phyloP scores from a whole-genome alignment of 2,113 vertebrate genomes.

The Halichoeres trimaculatus region DNA sequence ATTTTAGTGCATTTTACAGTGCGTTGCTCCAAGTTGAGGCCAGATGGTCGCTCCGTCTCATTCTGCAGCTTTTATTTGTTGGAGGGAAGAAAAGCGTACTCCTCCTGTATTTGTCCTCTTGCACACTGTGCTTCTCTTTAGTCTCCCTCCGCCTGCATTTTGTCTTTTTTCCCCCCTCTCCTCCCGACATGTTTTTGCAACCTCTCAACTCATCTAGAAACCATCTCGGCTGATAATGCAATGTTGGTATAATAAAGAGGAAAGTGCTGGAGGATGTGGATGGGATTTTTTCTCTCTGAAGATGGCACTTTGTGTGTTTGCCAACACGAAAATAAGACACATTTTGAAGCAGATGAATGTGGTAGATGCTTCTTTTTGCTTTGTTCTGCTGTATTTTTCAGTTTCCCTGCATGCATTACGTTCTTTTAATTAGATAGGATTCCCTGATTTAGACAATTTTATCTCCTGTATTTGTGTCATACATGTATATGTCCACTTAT shows the following conservation, averaged over 20 bases:
- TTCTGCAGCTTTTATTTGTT: conserved; percentile 75
- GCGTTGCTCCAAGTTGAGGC: conserved; percentile 75
- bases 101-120: conserved; percentile 59
- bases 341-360: conserved; percentile 12
- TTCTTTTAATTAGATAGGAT: conserved; percentile 7
- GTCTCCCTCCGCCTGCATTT: conserved; percentile 44
- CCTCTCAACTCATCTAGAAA: conserved; percentile 42
- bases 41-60: conserved; percentile 81
- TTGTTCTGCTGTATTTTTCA: background rate
- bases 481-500: background rate
- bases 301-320: conserved; percentile 24
- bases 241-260: conserved; percentile 41
- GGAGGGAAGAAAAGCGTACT: conserved; percentile 64
- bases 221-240: conserved; percentile 42
- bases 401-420: background rate
- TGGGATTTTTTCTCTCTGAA: conserved; percentile 22
- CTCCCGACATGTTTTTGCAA: conserved; percentile 40
- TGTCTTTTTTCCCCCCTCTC: conserved; percentile 2
- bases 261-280: conserved; percentile 38
- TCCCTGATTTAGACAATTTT: background rate
- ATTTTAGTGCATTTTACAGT: conserved; percentile 80
- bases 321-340: conserved; percentile 19
- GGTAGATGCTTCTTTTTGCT: background rate
- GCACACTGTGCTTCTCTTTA: conserved; percentile 50
- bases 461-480: background rate